Base-by-base conservation (phyloP, 2,888 invertebrate species). In the Acleris laterana region DNA sequence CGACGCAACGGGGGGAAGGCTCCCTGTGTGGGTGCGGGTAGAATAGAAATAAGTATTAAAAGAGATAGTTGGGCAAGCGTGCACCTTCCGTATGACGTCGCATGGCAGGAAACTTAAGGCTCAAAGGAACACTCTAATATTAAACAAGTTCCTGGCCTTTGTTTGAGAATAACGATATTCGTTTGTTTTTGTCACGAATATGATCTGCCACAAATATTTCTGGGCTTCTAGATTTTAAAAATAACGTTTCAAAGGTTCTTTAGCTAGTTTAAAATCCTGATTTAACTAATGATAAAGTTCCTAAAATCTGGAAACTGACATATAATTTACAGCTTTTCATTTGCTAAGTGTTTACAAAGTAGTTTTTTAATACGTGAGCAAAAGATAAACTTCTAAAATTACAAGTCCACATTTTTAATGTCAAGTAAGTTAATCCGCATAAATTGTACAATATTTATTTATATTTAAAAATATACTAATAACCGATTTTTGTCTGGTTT, bases 21-120 rank as follows among this genome's bases (percentile, higher is more conserved):
- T 62, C 75, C 56, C 69, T 85, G 89, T 90, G 91, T 88, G 93
- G 74, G 89, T 78, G 83, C 69, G 72, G 73, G 58, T 38, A 38
- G 62, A 82, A 83, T 78, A 85, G 86, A 88, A 90, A 90, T 89
- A 90, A 92, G 90, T 90, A 89, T 90, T 89, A 91, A 90, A 92
- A 90, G 90, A 92, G 89, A 92, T 91, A 93, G 90, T 93, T 90
- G 90, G 86, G 87, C 85, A 83, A 77, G 85, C 83, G 83, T 83
- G 83, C 80, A 82, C 80, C 77, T 74, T 72, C 83, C 84, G 82
- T 84, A 83, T 83, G 85, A 77, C 74, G 79, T 75, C 74, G 70
- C 72, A 71, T 70, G 74, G 72, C 72, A 68, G 68, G 72, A 70
- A 76, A 76, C 77, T 77, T 71, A 71, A 55, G 66, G 72, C 73